A percentile compares a stretch with the other conserved stretches of the same genome.
Conservation (phyloP, 2,113 vertebrate species). For the Myiagra hebetior region DNA sequence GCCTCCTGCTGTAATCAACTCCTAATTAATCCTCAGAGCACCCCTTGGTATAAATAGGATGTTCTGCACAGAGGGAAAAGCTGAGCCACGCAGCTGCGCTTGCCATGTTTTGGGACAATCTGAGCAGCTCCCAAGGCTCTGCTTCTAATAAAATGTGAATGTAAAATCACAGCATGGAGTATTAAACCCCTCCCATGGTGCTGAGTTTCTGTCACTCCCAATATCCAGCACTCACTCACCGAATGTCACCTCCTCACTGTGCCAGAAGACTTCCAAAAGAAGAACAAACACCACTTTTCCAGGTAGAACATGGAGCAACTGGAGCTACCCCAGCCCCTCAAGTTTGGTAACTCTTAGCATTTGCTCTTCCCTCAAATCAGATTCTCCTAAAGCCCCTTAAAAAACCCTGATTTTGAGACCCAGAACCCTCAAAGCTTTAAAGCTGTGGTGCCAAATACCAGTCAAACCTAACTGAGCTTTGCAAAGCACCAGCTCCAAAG, state of each 20-base stretch:
- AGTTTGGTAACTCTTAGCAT: background rate
- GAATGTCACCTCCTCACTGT: background rate
- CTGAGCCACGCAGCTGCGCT: fast-evolving
- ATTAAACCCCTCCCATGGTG: fast-evolving
- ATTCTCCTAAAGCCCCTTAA: background rate
- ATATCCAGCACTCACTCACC: background rate
- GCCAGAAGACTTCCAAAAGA: background rate
- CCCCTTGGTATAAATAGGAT: background rate
- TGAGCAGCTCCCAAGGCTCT: background rate
- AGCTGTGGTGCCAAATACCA: background rate
- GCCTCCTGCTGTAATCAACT: background rate
- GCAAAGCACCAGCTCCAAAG: background rate
- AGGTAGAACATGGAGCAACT: fast-evolving
- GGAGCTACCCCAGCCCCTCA: background rate
- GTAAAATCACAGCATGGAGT: background rate
- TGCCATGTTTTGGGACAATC: fast-evolving
- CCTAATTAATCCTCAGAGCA: background rate
- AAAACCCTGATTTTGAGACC: background rate
- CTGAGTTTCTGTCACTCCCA: background rate
- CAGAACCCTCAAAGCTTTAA: background rate
- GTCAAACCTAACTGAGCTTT: background rate
- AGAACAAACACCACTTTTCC: background rate
- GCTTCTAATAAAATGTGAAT: background rate
- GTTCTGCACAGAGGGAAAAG: background rate
- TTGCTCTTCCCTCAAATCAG: background rate